Evolutionary conservation across 2,113 vertebrate species (phyloP).

Genomic region (Ptilorrhoa leucosticta): DNA sequence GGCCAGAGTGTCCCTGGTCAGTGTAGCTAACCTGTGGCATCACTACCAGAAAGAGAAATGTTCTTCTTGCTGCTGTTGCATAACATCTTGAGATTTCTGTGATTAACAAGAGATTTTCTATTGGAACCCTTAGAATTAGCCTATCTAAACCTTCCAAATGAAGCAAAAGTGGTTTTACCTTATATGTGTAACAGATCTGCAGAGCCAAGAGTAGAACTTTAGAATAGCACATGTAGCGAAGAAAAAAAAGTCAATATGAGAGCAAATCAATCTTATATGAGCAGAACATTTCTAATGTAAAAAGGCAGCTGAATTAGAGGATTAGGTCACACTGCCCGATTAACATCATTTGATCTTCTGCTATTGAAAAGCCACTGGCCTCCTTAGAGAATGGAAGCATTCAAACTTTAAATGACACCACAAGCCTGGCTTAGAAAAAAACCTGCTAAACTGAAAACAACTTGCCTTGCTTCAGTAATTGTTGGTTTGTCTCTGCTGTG

Average conservation of each 20-base stretch:
- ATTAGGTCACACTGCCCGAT: conserved; percentile 59
- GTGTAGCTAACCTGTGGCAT: background rate
- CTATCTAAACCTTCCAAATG: background rate
- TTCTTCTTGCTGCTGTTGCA: background rate
- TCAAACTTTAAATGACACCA: conserved; percentile 69
- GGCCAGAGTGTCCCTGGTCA: background rate
- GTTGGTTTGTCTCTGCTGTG: conserved; percentile 23
- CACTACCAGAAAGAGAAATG: background rate
- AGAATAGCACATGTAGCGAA: background rate
- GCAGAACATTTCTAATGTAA: conserved; percentile 63
- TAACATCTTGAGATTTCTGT: background rate
- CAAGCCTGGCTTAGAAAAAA: conserved; percentile 50
- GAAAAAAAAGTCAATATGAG: conserved; percentile 11
- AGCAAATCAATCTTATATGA: conserved; percentile 54
- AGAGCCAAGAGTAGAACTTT: background rate
- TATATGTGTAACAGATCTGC: background rate
- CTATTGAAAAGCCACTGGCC: conserved; percentile 67
- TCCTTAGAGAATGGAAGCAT: conserved; percentile 48
- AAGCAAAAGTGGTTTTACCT: background rate
- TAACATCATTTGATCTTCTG: conserved; percentile 75
- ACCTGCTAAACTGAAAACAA: conserved; percentile 53
- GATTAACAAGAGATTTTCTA: background rate
- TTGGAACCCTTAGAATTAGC: background rate
- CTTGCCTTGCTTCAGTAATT: conserved; percentile 38
- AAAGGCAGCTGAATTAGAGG: conserved; percentile 72